phyloP scores from a whole-genome alignment of 2,797 vertebrate genomes.

The Alosa sapidissima region DNA sequence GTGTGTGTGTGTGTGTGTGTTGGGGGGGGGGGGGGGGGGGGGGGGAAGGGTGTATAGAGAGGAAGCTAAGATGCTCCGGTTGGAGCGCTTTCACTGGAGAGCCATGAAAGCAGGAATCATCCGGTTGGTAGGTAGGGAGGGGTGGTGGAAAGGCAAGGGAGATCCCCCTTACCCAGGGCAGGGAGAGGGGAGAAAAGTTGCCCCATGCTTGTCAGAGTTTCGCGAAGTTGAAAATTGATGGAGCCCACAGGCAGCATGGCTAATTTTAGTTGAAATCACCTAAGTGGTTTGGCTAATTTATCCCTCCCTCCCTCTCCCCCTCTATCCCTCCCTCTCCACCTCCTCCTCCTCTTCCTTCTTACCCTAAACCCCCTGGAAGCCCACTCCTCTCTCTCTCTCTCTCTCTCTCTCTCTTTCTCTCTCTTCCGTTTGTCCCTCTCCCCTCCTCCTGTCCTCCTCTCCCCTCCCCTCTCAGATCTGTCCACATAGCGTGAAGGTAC shows the following conservation, averaged over 20 bases:
- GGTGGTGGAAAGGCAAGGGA: slow-evolving; percentile 46
- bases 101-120: slow-evolving; percentile 32
- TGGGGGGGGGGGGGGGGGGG: background rate
- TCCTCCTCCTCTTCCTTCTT: slow-evolving; percentile 64
- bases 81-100: background rate
- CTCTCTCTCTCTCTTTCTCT: slow-evolving; percentile 40
- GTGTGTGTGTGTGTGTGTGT: background rate
- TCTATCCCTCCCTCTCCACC: slow-evolving; percentile 47
- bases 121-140: background rate
- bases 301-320: slow-evolving; percentile 69
- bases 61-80: background rate
- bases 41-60: background rate
- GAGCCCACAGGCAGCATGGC: slow-evolving; percentile 74
- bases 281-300: slow-evolving; percentile 82
- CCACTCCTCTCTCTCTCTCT: slow-evolving; percentile 48
- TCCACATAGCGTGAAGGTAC: slow-evolving; percentile 74
- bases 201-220: slow-evolving; percentile 74
- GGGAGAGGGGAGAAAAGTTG: slow-evolving; percentile 59
- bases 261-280: slow-evolving; percentile 80
- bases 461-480: slow-evolving; percentile 60
- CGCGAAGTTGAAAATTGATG: slow-evolving; percentile 76
- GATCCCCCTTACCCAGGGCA: slow-evolving; percentile 58
- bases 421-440: slow-evolving; percentile 51
- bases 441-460: slow-evolving; percentile 59
- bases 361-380: slow-evolving; percentile 67